These are phyloP conservation scores for Meles meles DNA, from an alignment of 2,113 vertebrate species.

Conservation along the genomic window DNA sequence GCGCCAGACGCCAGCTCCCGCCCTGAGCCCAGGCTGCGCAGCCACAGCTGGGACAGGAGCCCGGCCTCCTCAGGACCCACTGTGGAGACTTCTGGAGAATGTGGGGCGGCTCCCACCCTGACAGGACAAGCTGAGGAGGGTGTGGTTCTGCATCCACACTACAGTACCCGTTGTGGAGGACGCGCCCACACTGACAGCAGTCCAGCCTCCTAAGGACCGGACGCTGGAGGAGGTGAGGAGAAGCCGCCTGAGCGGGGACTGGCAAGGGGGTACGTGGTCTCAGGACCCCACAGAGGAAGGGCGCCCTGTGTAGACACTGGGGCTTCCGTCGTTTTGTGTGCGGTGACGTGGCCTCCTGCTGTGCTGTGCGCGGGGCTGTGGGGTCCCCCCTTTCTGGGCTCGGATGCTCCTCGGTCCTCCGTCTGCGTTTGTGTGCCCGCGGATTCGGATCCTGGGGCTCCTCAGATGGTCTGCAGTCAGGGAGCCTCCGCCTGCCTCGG, in stretches of 20 bases:
- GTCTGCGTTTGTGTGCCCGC: background rate
- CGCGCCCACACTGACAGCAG: background rate
- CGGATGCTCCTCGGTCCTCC: too few relatives aligned
- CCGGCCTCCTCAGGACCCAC: too few relatives aligned
- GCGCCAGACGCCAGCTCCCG: too few relatives aligned
- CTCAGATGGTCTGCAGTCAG: too few relatives aligned
- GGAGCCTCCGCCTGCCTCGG: too few relatives aligned
- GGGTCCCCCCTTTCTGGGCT: background rate
- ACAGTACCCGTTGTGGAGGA: background rate
- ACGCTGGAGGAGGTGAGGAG: background rate
- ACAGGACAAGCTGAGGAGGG: too few relatives aligned
- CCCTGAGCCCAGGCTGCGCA: too few relatives aligned
- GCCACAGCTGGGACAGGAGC: too few relatives aligned
- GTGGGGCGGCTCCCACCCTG: too few relatives aligned
- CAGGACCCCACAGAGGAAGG: background rate
- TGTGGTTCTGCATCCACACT: background rate
- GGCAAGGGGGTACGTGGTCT: background rate
- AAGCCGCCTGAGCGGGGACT: background rate
- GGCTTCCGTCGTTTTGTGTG: accelerated
- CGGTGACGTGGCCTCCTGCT: too few relatives aligned
- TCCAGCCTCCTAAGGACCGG: background rate
- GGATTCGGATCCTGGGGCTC: background rate
- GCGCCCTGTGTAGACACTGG: background rate
- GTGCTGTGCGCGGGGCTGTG: background rate
- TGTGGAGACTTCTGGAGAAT: too few relatives aligned